Evolutionary conservation across 2,113 vertebrate genomes (phyloP).

Genomic region (Empidonax alnorum): DNA sequence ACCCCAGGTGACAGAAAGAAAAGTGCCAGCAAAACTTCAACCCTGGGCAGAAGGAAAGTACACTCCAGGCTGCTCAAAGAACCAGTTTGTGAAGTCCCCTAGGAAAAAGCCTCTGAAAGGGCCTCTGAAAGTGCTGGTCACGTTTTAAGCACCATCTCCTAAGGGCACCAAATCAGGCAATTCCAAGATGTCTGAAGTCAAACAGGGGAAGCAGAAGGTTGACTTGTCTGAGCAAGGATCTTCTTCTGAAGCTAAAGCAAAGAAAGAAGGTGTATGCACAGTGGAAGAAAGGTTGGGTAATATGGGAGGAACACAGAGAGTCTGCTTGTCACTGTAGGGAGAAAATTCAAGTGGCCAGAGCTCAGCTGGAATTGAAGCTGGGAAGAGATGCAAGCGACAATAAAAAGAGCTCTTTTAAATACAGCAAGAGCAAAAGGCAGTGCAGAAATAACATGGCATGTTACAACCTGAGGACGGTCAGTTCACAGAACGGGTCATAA

Average conservation of each 20-base stretch:
- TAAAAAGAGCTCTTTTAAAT: background rate
- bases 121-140: no score
- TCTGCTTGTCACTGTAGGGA: background rate
- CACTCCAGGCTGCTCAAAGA: background rate
- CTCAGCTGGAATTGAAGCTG: background rate
- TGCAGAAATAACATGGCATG: background rate
- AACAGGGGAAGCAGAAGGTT: background rate
- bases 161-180: background rate
- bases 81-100: background rate
- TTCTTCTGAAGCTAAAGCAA: background rate
- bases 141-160: background rate
- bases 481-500: background rate
- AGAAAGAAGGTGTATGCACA: background rate
- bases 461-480: background rate
- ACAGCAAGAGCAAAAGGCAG: background rate
- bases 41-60: background rate
- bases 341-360: background rate
- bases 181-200: background rate
- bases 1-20: no score
- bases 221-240: background rate
- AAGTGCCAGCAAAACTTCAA: background rate
- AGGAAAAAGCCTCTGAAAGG: background rate
- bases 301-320: background rate
- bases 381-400: accelerated
- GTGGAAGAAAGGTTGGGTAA: background rate